Evolutionary conservation across 2,113 vertebrate species (phyloP).

Genomic region (Pomatostomus ruficeps): DNA sequence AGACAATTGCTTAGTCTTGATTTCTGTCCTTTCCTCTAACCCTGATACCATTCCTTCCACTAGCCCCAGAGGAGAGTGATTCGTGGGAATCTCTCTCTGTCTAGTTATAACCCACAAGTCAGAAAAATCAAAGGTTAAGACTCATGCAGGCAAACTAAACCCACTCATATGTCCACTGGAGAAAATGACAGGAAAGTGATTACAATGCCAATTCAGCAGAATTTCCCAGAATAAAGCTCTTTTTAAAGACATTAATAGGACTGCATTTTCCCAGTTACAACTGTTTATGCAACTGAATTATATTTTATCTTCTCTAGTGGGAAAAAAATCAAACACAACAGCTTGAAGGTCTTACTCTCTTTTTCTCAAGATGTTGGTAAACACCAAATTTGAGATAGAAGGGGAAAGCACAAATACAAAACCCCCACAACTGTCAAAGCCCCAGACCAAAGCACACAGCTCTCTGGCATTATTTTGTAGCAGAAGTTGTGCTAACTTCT

Average conservation of each 20-base stretch:
- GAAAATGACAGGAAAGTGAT: not conserved
- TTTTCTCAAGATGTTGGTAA: not conserved
- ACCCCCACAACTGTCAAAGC: not conserved
- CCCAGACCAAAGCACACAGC: not conserved
- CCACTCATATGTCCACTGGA: rapidly evolving
- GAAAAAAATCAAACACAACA: not conserved
- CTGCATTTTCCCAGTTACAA: not conserved
- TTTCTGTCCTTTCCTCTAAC: not conserved
- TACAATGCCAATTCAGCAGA: not conserved
- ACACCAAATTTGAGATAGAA: not conserved
- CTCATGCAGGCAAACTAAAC: not conserved
- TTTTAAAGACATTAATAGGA: not conserved
- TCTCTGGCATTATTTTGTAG: not conserved
- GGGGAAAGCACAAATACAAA: not conserved
- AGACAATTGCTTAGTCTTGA: not conserved
- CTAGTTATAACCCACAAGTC: not conserved
- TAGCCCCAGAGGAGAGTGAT: not conserved
- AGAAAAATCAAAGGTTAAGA: not conserved
- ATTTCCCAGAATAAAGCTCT: not conserved
- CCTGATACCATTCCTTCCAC: not conserved
- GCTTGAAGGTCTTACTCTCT: not conserved
- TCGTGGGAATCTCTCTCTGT: not conserved
- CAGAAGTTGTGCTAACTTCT: not conserved
- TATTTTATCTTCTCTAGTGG: not conserved
- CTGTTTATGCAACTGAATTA: not conserved